Conservation (phyloP, 2,797 vertebrate species). For the Pseudopleuronectes americanus region DNA sequence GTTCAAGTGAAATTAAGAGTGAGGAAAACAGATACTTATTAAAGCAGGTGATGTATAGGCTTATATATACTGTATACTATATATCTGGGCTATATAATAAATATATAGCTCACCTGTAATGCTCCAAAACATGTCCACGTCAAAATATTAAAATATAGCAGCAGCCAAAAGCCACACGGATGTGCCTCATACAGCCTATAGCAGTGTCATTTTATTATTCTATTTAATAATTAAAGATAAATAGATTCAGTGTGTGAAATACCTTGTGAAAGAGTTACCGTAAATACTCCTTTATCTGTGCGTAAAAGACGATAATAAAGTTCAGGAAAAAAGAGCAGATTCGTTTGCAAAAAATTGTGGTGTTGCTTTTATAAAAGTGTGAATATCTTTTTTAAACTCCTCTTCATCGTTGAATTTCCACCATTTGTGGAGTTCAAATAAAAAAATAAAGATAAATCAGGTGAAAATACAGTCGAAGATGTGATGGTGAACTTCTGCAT, state of each 20-base stretch:
- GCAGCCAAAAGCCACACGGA: constrained; percentile 71
- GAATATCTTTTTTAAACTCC: background rate
- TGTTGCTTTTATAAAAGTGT: constrained; percentile 37
- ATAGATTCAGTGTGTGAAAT: constrained; percentile 46
- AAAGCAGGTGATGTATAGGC: constrained; percentile 51
- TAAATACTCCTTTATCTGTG: constrained; percentile 20
- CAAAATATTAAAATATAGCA: constrained; percentile 81
- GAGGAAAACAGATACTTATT: constrained; percentile 66
- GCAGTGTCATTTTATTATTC: constrained; percentile 49
- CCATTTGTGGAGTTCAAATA: background rate
- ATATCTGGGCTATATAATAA: constrained; percentile 42
- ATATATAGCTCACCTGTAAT: constrained; percentile 57
- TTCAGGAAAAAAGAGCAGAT: constrained; percentile 43
- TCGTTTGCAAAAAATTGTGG: constrained; percentile 23
- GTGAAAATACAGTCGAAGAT: constrained; percentile 27
- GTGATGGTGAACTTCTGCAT: constrained; percentile 13
- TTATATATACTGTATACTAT: constrained; percentile 32
- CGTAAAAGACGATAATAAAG: constrained; percentile 50
- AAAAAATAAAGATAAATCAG: background rate
- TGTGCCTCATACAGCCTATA: constrained; percentile 53
- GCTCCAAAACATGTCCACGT: constrained; percentile 72
- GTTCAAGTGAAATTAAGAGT: constrained; percentile 75
- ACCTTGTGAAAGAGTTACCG: constrained; percentile 53
- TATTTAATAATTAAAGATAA: constrained; percentile 60
- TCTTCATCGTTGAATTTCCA: constrained; percentile 4